Evolutionary conservation across 2,797 vertebrate species (phyloP), one percentile per base, ranked within the genome.

Genomic region (Spinus pinus): DNA sequence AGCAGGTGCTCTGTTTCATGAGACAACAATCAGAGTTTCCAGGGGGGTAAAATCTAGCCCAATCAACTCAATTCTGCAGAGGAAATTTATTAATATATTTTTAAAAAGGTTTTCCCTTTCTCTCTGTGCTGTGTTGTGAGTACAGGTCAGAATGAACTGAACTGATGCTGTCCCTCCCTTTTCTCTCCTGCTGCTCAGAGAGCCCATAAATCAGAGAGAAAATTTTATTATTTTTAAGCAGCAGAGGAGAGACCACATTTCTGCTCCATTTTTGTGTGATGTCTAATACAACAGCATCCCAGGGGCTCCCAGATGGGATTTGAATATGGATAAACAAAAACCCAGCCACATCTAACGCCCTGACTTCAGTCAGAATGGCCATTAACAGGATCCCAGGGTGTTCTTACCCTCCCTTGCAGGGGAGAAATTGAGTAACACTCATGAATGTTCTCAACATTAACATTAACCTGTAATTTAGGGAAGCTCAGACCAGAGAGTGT

Each of bases 1-100:
- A 75, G 10, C 75, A 90, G 87, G 85, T 89, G 87, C 57, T 95
- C 85, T 83, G 53, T 33, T 65, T 84, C 81, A 60, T 8, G 53
- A 96, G 33, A 77, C 51, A 65, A 70, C 44, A 57, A 80, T 87
- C 64, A 56, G 86, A 57, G 47, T 66, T 90, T 72, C 50, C 49
- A 30, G 69, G 53, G 62, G 72, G 81, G 42, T 82, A 39, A 83
- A 95, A 86, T 50, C 13, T 12, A 90, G 42, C 61, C 24, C 67
- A 71, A 61, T 25, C 54, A 42, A 81, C 18, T 83, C 3, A 33
- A 71, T 91, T 85, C 72, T 81, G 53, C 47, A 56, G 49, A 57
- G 39, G 53, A n/a, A 78, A 49, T 46, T 64, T 50, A 33, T 91
- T 66, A 39, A 31, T 61, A 33, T 70, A 77, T 77, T 70, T 8